Conservation (phyloP, 2,888 invertebrate species). For the Diploptera punctata region DNA sequence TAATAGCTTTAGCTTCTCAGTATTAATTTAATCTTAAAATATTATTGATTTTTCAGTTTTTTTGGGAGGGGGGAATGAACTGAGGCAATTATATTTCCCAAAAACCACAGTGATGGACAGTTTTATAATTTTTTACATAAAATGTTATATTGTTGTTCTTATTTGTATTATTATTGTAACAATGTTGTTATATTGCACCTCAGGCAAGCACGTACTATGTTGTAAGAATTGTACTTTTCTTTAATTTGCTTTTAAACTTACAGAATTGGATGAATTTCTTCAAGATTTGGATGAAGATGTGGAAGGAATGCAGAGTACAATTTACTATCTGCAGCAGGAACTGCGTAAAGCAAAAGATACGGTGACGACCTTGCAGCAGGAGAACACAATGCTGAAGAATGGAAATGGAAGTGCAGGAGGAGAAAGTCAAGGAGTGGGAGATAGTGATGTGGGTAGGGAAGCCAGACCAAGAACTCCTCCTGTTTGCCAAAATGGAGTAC, state of each 20-base stretch:
- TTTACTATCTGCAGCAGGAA: conserved; percentile 92
- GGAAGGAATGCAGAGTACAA: conserved; percentile 98
- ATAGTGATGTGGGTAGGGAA: conserved; percentile 28
- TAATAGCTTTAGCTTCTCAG: no score
- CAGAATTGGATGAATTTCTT: conserved; percentile 94
- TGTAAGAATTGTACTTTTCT: no score
- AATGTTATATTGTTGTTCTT: no score
- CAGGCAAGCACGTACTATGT: no score
- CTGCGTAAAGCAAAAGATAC: conserved; percentile 81
- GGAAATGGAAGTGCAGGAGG: conserved; percentile 20
- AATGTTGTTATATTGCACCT: conserved; percentile 14
- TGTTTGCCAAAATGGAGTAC: conserved; percentile 24
- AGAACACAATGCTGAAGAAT: conserved; percentile 47
- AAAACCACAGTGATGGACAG: no score
- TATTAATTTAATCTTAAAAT: no score
- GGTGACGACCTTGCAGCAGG: conserved; percentile 68
- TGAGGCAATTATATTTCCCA: no score
- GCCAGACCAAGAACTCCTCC: conserved; percentile 12
- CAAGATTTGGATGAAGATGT: conserved; percentile 97
- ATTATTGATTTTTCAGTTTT: no score
- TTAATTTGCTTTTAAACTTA: conserved; percentile 45
- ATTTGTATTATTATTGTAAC: not conserved
- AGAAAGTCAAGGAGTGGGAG: conserved; percentile 8
- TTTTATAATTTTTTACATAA: no score
- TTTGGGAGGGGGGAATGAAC: no score